Base-by-base conservation (phyloP, 2,797 vertebrate genomes). In the Falco biarmicus region DNA sequence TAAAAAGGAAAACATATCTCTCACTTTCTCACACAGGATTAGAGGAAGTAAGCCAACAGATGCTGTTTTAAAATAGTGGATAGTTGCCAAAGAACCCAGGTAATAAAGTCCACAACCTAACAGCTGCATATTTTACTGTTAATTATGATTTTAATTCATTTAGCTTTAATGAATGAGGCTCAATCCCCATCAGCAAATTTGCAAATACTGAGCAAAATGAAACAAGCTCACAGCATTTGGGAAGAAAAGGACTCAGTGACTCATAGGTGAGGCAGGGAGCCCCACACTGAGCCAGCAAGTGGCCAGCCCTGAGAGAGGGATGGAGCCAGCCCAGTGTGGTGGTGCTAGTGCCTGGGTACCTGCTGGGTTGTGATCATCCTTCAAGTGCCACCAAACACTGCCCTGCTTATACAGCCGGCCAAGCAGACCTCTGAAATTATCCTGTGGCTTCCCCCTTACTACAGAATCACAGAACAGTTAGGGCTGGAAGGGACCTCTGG, bases 91-190 rank as follows among this genome's bases (percentile, higher is more conserved):
- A 94, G 47, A 87, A 56, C 6, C 16, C 41, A 71, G 48, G 43
- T 76, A 89, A 91, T 75, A 84, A 92, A 70, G 43, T 77, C 29
- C 53, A 68, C 11, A 39, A 7, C 74, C 39, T 77, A 89, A 51
- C 21, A 92, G 24, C 41, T 76, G 48, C 48, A 84, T 81, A 82
- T 90, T 50, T 87, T 93, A 74, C 24, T 54, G 39, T 84, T 88
- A 90, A 92, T 71, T 20, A 29, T 73, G 12, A 77, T 74, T 79
- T 85, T 60, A 90, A 60, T 93, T 91, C 2, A 69, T 85, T 91
- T 89, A 34, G 20, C 29, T 68, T 73, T 93, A 94, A 90, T 57
- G 45, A 95, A 76, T 54, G 59, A 84, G 22, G 21, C 34, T 87
- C 13, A 76, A 63, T 54, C 41, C 25, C 74, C 37, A 77, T 29